These are phyloP conservation scores for Turritopsis dohrnii DNA, from an alignment of 30 jellyfish, hydroid and myxozoan species.

Conservation along the genomic window DNA sequence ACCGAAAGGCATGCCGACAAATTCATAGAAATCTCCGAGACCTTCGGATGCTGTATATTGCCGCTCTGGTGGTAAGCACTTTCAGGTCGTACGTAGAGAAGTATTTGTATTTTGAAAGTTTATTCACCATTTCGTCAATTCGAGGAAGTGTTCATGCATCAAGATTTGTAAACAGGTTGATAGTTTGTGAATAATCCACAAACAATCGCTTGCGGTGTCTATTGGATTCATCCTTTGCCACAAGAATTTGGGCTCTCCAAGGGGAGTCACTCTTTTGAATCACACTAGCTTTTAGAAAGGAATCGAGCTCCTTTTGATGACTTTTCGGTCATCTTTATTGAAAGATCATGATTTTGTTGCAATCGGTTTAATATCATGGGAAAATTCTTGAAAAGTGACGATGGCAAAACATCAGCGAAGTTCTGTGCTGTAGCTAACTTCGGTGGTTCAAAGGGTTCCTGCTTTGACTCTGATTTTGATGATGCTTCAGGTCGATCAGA, in stretches of 20 bases:
- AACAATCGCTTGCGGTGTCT: no score
- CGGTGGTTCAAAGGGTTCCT: no score
- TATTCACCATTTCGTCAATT: no score
- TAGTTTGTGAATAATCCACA: no score
- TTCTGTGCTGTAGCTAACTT: no score
- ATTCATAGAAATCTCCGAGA: slow-evolving; percentile 2
- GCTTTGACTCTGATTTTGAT: no score
- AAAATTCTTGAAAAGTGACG: slow-evolving; percentile 29
- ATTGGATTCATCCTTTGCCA: no score
- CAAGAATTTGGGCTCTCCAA: slow-evolving; percentile 36
- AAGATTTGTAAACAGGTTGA: no score
- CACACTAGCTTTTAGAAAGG: not conserved
- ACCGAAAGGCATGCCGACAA: no score
- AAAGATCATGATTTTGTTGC: slow-evolving; percentile 49
- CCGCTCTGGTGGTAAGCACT: slow-evolving; percentile 10
- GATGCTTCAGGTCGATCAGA: no score
- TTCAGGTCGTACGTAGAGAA: slow-evolving; percentile 19
- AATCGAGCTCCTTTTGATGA: slow-evolving; percentile 16
- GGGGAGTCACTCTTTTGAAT: slow-evolving; percentile 30
- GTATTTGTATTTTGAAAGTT: no score
- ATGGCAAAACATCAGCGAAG: slow-evolving; percentile 45
- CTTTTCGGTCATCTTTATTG: slow-evolving; percentile 34
- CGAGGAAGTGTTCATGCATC: no score
- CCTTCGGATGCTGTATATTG: slow-evolving; percentile 35
- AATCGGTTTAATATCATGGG: slow-evolving; percentile 34